Percentiles rank a stretch among this genome's conserved stretches.
Evolutionary conservation across 2,888 invertebrate species (phyloP).

Genomic region (Hyalella azteca): DNA sequence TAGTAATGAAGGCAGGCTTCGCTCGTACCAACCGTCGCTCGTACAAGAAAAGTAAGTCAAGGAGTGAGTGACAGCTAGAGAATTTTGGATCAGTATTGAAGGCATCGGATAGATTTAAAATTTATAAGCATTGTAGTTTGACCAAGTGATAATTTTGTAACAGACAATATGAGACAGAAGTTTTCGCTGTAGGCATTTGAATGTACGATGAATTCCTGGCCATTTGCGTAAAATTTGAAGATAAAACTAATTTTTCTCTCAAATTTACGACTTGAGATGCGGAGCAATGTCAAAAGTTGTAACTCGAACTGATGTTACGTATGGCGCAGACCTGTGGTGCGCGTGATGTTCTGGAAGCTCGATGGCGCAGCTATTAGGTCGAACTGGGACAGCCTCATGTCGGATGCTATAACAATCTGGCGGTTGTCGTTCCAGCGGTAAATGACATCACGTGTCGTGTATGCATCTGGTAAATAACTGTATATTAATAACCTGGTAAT

Average conservation of each 20-base stretch:
- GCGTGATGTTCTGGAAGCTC: conserved; percentile 47
- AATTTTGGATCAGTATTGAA: too few relatives aligned
- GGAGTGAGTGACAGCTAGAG: too few relatives aligned
- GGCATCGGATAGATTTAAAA: too few relatives aligned
- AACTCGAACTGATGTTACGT: not conserved
- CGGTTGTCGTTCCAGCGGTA: conserved; percentile 76
- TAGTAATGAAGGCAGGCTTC: too few relatives aligned
- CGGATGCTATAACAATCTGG: conserved; percentile 78
- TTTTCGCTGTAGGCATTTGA: not conserved
- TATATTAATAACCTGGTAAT: too few relatives aligned
- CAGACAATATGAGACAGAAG: not conserved
- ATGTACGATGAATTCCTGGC: too few relatives aligned
- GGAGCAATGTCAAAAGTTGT: not conserved
- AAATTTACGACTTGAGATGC: not conserved
- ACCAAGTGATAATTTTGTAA: too few relatives aligned
- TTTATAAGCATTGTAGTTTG: too few relatives aligned
- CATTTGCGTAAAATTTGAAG: not conserved
- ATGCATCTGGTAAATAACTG: conserved; percentile 68
- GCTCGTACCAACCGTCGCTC: too few relatives aligned
- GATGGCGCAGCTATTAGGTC: conserved; percentile 76
- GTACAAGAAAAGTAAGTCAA: too few relatives aligned
- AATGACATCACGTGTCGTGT: conserved; percentile 74
- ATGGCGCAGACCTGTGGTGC: conserved; percentile 42
- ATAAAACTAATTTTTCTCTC: not conserved
- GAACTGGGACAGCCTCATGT: conserved; percentile 84